phyloP scores from a whole-genome alignment of 2,797 vertebrate species.

The Scyliorhinus canicula region DNA sequence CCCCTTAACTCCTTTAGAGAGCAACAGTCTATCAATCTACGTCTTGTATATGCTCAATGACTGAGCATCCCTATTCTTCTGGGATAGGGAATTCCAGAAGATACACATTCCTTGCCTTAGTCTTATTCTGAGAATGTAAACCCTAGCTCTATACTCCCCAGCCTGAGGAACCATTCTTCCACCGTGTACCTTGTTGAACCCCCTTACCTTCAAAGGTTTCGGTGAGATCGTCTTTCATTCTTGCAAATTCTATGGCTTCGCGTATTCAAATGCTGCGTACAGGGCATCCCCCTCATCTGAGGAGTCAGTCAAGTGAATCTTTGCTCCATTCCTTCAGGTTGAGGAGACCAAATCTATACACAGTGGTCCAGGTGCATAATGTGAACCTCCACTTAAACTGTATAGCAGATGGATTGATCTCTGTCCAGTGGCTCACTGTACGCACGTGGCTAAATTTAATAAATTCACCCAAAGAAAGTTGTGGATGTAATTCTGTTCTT shows the following conservation, averaged over 20 bases:
- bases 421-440: not conserved
- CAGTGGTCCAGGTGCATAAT: too few species aligned
- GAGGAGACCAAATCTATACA: too few species aligned
- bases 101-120: not conserved
- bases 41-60: not conserved
- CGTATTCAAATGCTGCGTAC: not conserved
- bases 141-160: not conserved
- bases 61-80: not conserved
- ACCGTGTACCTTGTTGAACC: not conserved
- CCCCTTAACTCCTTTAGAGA: not conserved
- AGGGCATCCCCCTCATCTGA: not conserved
- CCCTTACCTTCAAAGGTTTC: not conserved
- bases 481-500: not conserved
- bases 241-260: not conserved
- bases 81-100: not conserved
- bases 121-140: not conserved
- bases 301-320: not conserved
- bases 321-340: too few species aligned
- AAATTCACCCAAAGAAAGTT: not conserved
- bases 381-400: too few species aligned
- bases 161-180: not conserved
- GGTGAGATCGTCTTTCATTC: not conserved
- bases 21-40: not conserved
- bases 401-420: too few species aligned
- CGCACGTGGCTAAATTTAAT: not conserved